These are phyloP conservation scores for Thripadectes ignobilis DNA, from an alignment of 2,797 vertebrate genomes.

Conservation along the genomic window DNA sequence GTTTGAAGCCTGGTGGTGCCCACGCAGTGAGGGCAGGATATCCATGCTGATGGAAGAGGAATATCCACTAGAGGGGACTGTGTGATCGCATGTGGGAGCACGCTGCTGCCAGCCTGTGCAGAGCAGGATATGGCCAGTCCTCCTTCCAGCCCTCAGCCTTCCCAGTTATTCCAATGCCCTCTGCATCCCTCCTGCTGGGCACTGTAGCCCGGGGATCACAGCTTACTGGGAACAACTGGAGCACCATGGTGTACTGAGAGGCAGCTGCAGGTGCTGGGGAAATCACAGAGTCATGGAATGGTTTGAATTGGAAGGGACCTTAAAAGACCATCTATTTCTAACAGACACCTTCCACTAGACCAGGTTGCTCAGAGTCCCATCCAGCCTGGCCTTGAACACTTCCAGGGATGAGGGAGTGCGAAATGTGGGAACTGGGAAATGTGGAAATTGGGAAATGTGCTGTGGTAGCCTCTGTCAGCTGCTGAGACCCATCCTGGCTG, in stretches of 20 bases:
- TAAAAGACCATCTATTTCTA: background rate
- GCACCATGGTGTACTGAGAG: fast-evolving
- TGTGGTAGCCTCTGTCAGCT: background rate
- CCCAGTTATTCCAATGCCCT: background rate
- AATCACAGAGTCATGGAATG: background rate
- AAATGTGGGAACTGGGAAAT: background rate
- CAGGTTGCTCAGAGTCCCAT: background rate
- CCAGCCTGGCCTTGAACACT: background rate
- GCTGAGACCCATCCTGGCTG: background rate
- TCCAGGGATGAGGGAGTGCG: background rate
- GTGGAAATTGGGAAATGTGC: background rate
- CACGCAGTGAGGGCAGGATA: fast-evolving
- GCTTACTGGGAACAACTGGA: fast-evolving
- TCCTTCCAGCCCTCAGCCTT: background rate
- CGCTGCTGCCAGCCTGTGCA: background rate
- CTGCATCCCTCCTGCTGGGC: background rate
- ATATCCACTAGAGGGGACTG: slow-evolving; percentile 68
- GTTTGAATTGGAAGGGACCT: background rate
- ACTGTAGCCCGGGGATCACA: background rate
- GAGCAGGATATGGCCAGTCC: background rate
- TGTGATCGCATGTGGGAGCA: background rate
- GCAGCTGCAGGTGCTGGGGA: fast-evolving
- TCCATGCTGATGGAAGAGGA: background rate
- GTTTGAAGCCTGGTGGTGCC: background rate
- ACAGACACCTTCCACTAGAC: background rate